A percentile compares a stretch with the other conserved stretches of the same genome.
Evolutionary conservation across 1,140 invertebrate species (phyloP).

Genomic region (Globodera rostochiensis): DNA sequence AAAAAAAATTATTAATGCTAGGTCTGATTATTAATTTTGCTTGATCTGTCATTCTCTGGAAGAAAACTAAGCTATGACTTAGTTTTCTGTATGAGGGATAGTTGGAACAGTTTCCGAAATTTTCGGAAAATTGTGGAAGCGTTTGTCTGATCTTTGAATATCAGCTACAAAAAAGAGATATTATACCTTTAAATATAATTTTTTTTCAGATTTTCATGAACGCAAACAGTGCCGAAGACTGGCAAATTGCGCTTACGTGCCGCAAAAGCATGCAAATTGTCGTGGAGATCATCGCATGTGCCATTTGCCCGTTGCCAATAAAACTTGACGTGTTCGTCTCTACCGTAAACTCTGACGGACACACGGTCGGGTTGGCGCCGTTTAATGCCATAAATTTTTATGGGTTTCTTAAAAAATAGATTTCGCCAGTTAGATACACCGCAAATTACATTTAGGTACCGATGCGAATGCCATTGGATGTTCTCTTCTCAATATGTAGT

Average conservation of each 20-base stretch:
- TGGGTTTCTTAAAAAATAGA: conserved; percentile 10
- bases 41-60: no score
- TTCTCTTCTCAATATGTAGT: conserved; percentile 56
- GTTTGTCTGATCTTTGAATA: no score
- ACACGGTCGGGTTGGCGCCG: conserved; percentile 18
- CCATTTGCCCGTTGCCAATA: conserved; percentile 93
- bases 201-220: conserved; percentile 90
- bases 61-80: no score
- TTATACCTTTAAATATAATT: background rate
- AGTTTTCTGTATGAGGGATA: background rate
- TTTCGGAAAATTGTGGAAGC: background rate
- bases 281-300: conserved; percentile 80
- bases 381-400: background rate
- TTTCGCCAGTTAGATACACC: background rate
- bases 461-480: conserved; percentile 65
- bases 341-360: conserved; percentile 82
- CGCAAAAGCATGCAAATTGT: conserved; percentile 67
- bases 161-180: no score
- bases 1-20: no score
- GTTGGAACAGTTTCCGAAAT: background rate
- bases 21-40: background rate
- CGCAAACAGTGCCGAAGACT: conserved; percentile 99
- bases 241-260: conserved; percentile 99
- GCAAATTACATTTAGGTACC: conserved; percentile 18
- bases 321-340: conserved; percentile 92